A percentile compares a stretch with the other conserved stretches of the same genome.
Conservation (phyloP, 1,140 invertebrate genomes). For the Globodera rostochiensis region DNA sequence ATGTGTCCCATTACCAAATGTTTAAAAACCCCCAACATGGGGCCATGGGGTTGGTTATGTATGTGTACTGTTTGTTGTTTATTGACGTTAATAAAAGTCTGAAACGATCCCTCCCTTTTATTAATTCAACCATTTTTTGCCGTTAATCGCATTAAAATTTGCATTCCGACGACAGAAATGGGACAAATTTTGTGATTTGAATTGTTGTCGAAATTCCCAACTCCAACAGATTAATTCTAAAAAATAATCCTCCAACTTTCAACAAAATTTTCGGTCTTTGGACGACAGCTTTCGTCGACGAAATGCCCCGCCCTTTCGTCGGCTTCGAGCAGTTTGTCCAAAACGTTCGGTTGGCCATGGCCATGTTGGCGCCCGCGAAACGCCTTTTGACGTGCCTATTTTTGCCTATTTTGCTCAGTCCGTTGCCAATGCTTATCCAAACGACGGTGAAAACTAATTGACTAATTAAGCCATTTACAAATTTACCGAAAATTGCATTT, state of each 20-base stretch:
- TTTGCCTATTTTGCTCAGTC: constrained; percentile 2
- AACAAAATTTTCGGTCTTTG: constrained; percentile 19
- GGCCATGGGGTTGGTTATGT: too few species aligned
- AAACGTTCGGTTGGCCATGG: constrained; percentile 8
- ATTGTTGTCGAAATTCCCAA: not conserved
- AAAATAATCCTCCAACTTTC: not conserved
- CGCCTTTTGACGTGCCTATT: constrained; percentile 10
- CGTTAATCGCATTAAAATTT: constrained; percentile 4
- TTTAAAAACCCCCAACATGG: too few species aligned
- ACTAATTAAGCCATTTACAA: not conserved
- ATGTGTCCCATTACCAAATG: too few species aligned
- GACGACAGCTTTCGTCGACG: not conserved
- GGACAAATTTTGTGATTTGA: not conserved
- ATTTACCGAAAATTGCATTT: constrained; percentile 15
- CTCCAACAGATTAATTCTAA: not conserved
- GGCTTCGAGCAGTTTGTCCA: not conserved
- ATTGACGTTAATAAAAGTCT: not conserved
- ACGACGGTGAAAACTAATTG: constrained; percentile 9
- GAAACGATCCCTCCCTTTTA: not conserved
- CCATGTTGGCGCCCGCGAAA: not conserved
- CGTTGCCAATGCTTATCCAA: constrained; percentile 1
- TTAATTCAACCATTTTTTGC: not conserved
- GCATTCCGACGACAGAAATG: not conserved
- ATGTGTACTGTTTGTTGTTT: too few species aligned
- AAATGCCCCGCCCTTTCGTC: not conserved